phyloP scores from a whole-genome alignment of 1,140 invertebrate genomes.

The Hirudo medicinalis region DNA sequence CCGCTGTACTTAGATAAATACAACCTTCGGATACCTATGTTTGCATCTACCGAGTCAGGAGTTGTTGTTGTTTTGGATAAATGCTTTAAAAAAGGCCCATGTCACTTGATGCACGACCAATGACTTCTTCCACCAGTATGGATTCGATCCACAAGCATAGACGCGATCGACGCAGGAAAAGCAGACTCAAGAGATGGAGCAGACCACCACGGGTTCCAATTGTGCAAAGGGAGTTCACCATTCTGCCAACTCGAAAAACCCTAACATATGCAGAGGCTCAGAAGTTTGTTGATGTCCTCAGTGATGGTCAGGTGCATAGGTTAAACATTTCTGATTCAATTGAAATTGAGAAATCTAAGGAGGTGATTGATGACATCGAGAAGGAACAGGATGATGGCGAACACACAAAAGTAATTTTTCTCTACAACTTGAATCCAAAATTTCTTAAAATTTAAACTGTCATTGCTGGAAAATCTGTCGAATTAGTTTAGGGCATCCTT shows the following conservation, averaged over 20 bases:
- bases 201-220: background rate
- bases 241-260: conserved; percentile 31
- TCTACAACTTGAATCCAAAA: too few relatives aligned
- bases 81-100: too few relatives aligned
- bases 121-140: too few relatives aligned
- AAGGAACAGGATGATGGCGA: conserved; percentile 36
- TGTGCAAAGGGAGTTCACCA: background rate
- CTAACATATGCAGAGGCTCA: conserved; percentile 66
- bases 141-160: background rate
- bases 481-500: too few relatives aligned
- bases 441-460: too few relatives aligned
- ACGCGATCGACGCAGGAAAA: conserved; percentile 10
- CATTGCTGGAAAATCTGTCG: too few relatives aligned
- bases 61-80: too few relatives aligned
- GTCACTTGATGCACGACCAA: too few relatives aligned
- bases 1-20: too few relatives aligned
- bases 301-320: conserved; percentile 52
- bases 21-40: too few relatives aligned
- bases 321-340: conserved; percentile 45
- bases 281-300: conserved; percentile 67
- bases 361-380: conserved; percentile 36
- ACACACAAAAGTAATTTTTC: conserved; percentile 28
- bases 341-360: conserved; percentile 36
- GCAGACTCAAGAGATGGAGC: conserved; percentile 3
- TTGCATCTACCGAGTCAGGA: too few relatives aligned